Conservation (phyloP, 2,797 vertebrate genomes). For the Odontamblyopus rebecca region DNA sequence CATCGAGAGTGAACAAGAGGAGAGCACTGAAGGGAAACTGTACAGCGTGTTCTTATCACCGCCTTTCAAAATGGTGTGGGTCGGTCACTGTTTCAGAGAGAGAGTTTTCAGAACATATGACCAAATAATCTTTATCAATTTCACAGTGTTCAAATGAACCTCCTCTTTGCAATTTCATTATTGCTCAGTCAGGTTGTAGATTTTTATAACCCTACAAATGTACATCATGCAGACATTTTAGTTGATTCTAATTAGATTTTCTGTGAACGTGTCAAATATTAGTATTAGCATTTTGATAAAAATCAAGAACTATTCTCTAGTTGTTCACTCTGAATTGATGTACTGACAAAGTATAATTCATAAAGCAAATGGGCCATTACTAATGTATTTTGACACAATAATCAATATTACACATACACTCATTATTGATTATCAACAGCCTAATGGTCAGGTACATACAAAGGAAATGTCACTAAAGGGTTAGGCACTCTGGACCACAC, state of each 20-base stretch:
- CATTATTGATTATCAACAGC: conserved; percentile 14
- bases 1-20: conserved; percentile 17
- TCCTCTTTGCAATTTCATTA: neutral
- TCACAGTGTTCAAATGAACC: neutral
- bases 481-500: conserved; percentile 16
- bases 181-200: neutral
- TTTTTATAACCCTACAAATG: neutral
- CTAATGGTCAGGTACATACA: conserved; percentile 3
- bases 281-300: neutral
- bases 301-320: neutral
- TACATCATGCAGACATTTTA: neutral
- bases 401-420: neutral
- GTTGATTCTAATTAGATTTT: neutral
- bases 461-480: neutral
- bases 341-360: neutral
- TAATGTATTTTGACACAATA: neutral
- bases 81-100: conserved; percentile 20
- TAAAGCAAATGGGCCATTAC: neutral
- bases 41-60: conserved; percentile 55
- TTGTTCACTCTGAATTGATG: neutral
- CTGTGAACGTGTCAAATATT: neutral
- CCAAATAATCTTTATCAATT: neutral
- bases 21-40: conserved; percentile 41
- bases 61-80: conserved; percentile 38
- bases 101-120: conserved; percentile 8